Percentiles rank a stretch among this genome's conserved stretches.
phyloP scores from a whole-genome alignment of 2,113 vertebrate genomes.

The Cricetomys ansorgei region DNA sequence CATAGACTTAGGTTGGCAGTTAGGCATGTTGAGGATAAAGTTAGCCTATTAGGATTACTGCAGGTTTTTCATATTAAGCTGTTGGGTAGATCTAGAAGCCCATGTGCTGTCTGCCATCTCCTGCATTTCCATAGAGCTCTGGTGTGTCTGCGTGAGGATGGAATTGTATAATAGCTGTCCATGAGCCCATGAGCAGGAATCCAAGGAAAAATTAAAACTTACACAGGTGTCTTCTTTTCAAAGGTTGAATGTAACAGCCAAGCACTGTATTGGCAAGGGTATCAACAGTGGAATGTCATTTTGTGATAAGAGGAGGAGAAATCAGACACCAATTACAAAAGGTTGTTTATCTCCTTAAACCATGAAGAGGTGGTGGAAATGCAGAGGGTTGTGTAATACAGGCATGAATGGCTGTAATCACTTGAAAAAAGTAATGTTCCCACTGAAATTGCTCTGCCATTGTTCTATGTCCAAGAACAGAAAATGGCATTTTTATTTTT shows the following conservation, averaged over 20 bases:
- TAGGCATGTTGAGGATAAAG: slow-evolving; percentile 32
- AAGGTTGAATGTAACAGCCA: not conserved
- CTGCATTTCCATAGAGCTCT: not conserved
- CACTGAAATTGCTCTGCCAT: not conserved
- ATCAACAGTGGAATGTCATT: not conserved
- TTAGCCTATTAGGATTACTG: not conserved
- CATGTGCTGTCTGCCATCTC: not conserved
- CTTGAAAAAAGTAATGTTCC: not conserved
- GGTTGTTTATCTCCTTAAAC: not conserved
- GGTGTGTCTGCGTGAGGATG: not conserved
- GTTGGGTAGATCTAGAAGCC: not conserved
- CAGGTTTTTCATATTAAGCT: not conserved
- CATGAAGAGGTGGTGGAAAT: not conserved
- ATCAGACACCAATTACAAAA: not conserved
- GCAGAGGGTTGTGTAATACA: not conserved
- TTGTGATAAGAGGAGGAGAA: slow-evolving; percentile 21
- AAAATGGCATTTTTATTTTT: not conserved
- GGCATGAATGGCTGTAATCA: not conserved
- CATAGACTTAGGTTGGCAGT: slow-evolving; percentile 37
- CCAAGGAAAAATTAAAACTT: not conserved
- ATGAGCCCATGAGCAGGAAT: not conserved
- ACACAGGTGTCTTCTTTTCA: not conserved
- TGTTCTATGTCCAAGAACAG: slow-evolving; percentile 24
- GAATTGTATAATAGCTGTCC: not conserved
- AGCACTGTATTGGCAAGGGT: not conserved